These are phyloP conservation scores for Centrocercus urophasianus DNA, from an alignment of 2,113 vertebrate genomes.

Conservation along the genomic window DNA sequence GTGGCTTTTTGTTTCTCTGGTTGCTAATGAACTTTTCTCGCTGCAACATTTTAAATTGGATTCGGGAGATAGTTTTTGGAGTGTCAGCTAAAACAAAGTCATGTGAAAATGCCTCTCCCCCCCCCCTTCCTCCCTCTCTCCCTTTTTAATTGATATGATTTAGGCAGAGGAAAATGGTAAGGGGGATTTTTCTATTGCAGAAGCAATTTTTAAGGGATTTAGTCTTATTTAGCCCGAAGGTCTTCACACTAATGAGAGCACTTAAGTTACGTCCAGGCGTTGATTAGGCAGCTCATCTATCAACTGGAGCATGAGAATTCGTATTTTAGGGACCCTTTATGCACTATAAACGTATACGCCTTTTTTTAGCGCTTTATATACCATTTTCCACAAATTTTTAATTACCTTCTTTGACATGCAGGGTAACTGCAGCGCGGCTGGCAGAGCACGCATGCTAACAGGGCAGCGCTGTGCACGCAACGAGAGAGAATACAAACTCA, in stretches of 20 bases:
- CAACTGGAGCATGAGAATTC: constrained; percentile 80
- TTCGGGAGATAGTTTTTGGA: constrained; percentile 67
- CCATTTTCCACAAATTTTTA: constrained; percentile 58
- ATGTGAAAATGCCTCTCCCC: constrained; percentile 59
- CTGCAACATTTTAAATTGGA: constrained; percentile 62
- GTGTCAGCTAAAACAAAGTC: constrained; percentile 73
- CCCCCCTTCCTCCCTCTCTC: neutral
- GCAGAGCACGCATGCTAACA: neutral
- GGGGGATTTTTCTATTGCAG: constrained; percentile 77
- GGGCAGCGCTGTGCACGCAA: neutral
- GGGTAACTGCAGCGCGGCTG: neutral
- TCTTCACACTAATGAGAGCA: constrained; percentile 86
- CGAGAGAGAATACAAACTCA: neutral
- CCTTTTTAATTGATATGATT: constrained; percentile 75
- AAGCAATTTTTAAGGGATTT: constrained; percentile 85
- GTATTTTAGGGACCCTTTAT: constrained; percentile 75
- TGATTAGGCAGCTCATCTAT: constrained; percentile 85
- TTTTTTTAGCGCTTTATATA: constrained; percentile 50
- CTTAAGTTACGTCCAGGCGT: constrained; percentile 82
- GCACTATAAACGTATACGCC: constrained; percentile 58
- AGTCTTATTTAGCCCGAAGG: constrained; percentile 84
- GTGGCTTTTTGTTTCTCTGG: constrained; percentile 51
- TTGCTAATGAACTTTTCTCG: constrained; percentile 68
- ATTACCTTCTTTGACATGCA: constrained; percentile 31
- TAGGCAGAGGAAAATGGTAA: constrained; percentile 71